Conservation (phyloP, 1,140 invertebrate species). For the Euwallacea similis region DNA sequence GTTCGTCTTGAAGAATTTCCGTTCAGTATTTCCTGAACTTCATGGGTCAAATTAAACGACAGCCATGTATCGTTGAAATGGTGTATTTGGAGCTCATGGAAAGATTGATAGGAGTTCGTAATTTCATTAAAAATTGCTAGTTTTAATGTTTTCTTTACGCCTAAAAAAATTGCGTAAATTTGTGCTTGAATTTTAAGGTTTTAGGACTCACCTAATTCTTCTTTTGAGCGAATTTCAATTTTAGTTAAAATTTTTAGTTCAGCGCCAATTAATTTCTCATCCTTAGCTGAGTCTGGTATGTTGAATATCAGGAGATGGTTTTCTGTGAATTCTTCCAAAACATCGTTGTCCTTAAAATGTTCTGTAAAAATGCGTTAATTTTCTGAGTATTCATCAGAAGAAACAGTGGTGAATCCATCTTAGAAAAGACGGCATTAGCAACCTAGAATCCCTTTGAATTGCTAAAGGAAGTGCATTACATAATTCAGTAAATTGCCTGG, state of each 20-base stretch:
- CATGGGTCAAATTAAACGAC: constrained; percentile 47
- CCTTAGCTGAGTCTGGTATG: constrained; percentile 43
- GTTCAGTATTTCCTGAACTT: constrained; percentile 42
- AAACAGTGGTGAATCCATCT: neutral
- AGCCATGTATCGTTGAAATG: constrained; percentile 50
- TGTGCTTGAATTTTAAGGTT: constrained; percentile 5
- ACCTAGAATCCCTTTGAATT: too few species aligned
- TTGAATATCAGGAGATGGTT: constrained; percentile 50
- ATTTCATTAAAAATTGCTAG: constrained; percentile 46
- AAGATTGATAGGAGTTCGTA: constrained; percentile 33
- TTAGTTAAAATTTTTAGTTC: constrained; percentile 50
- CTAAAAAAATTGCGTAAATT: constrained; percentile 30
- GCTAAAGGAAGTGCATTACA: too few species aligned
- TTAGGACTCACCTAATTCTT: constrained; percentile 36
- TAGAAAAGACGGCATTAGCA: too few species aligned
- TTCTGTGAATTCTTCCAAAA: constrained; percentile 40
- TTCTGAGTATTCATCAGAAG: neutral
- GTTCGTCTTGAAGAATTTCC: constrained; percentile 32
- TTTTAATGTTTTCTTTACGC: constrained; percentile 43
- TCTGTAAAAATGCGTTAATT: constrained; percentile 27
- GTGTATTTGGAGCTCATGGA: constrained; percentile 43
- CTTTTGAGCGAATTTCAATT: constrained; percentile 38
- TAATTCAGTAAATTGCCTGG: too few species aligned
- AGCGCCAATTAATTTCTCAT: constrained; percentile 47
- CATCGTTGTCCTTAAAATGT: constrained; percentile 34